Evolutionary conservation across 2,888 invertebrate genomes (phyloP).

Genomic region (Scaptomyza parva): DNA sequence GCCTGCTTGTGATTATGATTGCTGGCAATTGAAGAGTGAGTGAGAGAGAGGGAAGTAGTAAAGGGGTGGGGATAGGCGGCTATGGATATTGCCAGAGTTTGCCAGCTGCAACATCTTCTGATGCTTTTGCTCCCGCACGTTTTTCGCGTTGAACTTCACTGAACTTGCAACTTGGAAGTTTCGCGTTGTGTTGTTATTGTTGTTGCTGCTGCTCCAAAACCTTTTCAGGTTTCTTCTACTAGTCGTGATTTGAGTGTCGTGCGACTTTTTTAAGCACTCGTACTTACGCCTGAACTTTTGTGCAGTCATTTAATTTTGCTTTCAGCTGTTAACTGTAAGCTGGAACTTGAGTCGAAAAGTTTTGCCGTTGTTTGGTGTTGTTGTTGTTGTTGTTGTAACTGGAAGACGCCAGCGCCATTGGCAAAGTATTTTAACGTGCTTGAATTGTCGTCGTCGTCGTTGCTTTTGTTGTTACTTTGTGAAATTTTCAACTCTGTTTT

Average conservation of each 20-base stretch:
- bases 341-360: slow-evolving; percentile 52
- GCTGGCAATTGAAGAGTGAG: slow-evolving; percentile 21
- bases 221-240: slow-evolving; percentile 61
- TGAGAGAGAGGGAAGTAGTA: background rate
- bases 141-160: slow-evolving; percentile 80
- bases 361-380: slow-evolving; percentile 13
- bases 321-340: slow-evolving; percentile 65
- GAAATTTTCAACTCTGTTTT: slow-evolving; percentile 60
- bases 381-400: slow-evolving; percentile 27
- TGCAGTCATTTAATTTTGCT: slow-evolving; percentile 76
- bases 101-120: slow-evolving; percentile 43
- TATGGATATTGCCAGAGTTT: slow-evolving; percentile 19
- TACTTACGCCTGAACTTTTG: slow-evolving; percentile 74
- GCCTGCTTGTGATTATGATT: slow-evolving; percentile 62
- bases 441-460: slow-evolving; percentile 26
- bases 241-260: slow-evolving; percentile 80
- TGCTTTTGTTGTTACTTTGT: slow-evolving; percentile 42
- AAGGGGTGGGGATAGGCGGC: background rate
- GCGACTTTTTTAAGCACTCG: slow-evolving; percentile 70
- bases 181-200: slow-evolving; percentile 13
- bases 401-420: slow-evolving; percentile 51
- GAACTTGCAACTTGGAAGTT: slow-evolving; percentile 73
- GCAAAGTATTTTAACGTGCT: slow-evolving; percentile 38
- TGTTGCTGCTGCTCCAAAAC: slow-evolving; percentile 57
- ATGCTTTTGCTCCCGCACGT: slow-evolving; percentile 77